phyloP scores from a whole-genome alignment of 2,797 vertebrate genomes.

The Balearica regulorum region DNA sequence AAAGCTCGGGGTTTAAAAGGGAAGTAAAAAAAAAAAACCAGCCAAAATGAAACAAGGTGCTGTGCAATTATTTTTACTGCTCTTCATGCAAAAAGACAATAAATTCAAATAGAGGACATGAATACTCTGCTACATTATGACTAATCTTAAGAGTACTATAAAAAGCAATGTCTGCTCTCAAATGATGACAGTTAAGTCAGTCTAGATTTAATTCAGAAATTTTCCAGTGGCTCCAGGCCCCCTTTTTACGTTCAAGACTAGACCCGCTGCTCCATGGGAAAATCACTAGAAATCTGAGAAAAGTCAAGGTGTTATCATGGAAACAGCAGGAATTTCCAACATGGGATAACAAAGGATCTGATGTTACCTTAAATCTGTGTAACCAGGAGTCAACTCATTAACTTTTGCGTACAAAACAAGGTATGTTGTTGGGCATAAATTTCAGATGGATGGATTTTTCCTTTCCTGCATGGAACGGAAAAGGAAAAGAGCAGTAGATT shows the following conservation, averaged over 20 bases:
- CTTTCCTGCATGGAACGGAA: not conserved
- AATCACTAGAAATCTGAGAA: not conserved
- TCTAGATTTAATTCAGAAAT: not conserved
- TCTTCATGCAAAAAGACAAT: not conserved
- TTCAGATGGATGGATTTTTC: not conserved
- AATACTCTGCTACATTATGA: not conserved
- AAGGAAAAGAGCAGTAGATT: not conserved
- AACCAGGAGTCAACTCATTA: not conserved
- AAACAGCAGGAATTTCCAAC: not conserved
- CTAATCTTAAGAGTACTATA: not conserved
- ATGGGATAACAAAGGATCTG: not conserved
- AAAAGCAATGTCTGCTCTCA: not conserved
- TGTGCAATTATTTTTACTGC: not conserved
- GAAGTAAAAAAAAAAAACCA: not conserved
- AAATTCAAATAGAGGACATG: not conserved
- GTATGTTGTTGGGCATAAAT: not conserved
- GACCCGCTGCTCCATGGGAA: not conserved
- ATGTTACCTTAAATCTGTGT: not conserved
- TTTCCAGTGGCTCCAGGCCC: not conserved
- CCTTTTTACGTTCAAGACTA: not conserved
- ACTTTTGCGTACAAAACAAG: not conserved
- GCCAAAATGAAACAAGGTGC: not conserved
- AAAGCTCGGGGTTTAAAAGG: not conserved
- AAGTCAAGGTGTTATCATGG: not conserved
- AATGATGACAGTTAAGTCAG: not conserved